Base-by-base conservation (phyloP, 2,888 invertebrate genomes). In the Charanyca ferruginea region DNA sequence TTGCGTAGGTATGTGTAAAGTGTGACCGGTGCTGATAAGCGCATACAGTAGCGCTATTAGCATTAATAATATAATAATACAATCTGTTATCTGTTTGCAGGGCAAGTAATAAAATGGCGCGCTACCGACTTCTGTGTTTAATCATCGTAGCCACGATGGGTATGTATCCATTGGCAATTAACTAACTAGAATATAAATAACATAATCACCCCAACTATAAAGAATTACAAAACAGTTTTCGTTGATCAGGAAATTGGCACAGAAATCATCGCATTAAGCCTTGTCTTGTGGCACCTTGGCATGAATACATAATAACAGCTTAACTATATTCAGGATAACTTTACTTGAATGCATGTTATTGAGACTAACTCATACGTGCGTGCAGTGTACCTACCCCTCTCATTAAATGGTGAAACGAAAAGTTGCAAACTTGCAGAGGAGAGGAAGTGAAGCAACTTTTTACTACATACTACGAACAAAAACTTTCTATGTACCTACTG, bases 81-180 rank as follows among this genome's bases (percentile, higher is more conserved):
- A 60, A 80, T 64, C 57, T 41, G 53, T 83, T 85, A 78, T 86
- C 81, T 87, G 84, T 80, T 90, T 83, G 75, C 91, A 93, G 89
- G 79, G 74, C 58, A 48, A 79, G 82, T 82, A 77, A 85, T 87
- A 85, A 88, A 82, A 94, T 94, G 94, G 91, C 90, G 87, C 86
- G 85, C 83, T 86, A 89, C 88, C 88, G 89, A 83, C 82, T 90
- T 67, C 78, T 90, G 70, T 90, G 83, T 85, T 80, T 93, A 79
- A 73, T 93, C 85, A 69, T 90, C 80, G 57, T 69, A 52, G 84
- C 89, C 59, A 81, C 85, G 52, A 85, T 91, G 73, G 92, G 94
- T 94, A 89, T 90, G 93, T 74, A 71, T 60, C 65, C 63, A 61
- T 65, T 54, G 28, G 7, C 35, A 23, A 47, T 57, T 41, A 35